Base-by-base conservation (phyloP, 2,797 vertebrate species). In the Enteromius unitaeniatus region DNA sequence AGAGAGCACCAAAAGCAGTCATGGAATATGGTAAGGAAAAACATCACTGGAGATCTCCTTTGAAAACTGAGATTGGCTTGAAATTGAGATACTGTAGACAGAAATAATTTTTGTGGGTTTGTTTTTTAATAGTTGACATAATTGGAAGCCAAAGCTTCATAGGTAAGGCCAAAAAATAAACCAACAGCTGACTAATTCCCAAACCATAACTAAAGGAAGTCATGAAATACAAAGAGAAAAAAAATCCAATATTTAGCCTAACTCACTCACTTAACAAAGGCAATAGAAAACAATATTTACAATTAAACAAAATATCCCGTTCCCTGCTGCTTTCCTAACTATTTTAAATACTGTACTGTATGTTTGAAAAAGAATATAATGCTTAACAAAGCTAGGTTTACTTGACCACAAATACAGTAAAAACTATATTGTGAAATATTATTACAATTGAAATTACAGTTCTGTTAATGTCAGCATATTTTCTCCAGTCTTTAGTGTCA, bases 1-100 rank as follows among this genome's bases (percentile, higher is more conserved):
- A 97, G 72, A 95, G 98, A 85, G 98, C 96, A 88, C 98, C 98
- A 1, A 99, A 99, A 89, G 99, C 96, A 7, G 91, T 99, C 91
- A 98, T 96, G 0, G 97, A 99, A 87, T 99, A 99, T 65, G 98
- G 98, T 99, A 91, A 84, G 92, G 89, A 6, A 76, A 34, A n/a
- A 76, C n/a, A 31, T 14, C 28, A 14, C 49, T 21, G 26, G 47
- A 53, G 45, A 47, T 37, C 49, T 64, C 26, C 26, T 17, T 17
- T 7, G 31, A 64, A 31, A 64, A 17, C 60, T 17, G 14, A 64
- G 60, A 14, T 40, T 3, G 1, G 34, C 34, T 37, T 37, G 34
- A 6, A 37, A 6, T 37, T 37, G 37, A 40, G 37, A 31, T 23
- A 7, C 4, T 78, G 8, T 21, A 21, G 37, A 11, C 15, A 78